Evolutionary conservation across 2,888 invertebrate genomes (phyloP).

Genomic region (Ectemnius lituratus): DNA sequence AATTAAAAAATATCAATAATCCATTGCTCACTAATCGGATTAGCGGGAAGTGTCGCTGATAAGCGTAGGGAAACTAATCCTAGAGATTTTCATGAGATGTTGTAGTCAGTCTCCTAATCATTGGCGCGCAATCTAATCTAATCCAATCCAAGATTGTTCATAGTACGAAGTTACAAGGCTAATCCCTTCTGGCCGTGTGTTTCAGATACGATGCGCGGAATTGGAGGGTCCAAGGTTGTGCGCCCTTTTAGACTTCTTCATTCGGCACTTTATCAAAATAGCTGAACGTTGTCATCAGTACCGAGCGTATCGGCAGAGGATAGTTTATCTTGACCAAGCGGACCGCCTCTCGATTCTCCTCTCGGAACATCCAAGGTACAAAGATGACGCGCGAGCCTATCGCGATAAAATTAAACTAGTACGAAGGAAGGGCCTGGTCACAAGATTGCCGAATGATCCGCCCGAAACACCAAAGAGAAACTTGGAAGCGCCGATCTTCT

Average conservation of each 20-base stretch:
- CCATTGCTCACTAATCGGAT: background rate
- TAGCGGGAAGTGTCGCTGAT: background rate
- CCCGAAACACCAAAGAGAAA: slow-evolving; percentile 71
- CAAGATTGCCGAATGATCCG: slow-evolving; percentile 33
- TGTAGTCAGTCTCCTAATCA: background rate
- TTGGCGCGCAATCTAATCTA: background rate
- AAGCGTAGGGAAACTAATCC: background rate
- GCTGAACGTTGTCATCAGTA: slow-evolving; percentile 83
- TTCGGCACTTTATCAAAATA: slow-evolving; percentile 86
- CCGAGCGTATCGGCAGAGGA: slow-evolving; percentile 81
- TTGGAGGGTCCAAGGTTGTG: slow-evolving; percentile 82
- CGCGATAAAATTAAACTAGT: slow-evolving; percentile 79
- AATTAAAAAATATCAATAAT: background rate
- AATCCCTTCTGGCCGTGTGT: slow-evolving; percentile 18
- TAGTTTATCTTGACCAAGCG: slow-evolving; percentile 86
- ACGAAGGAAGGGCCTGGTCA: slow-evolving; percentile 31
- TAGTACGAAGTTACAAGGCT: too few species aligned
- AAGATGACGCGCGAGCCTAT: slow-evolving; percentile 80
- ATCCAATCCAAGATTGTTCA: background rate
- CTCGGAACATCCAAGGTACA: slow-evolving; percentile 80
- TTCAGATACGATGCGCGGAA: slow-evolving; percentile 75
- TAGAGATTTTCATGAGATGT: background rate
- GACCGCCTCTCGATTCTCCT: slow-evolving; percentile 83
- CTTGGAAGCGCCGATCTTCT: slow-evolving; percentile 60
- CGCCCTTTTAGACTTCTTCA: slow-evolving; percentile 85